Base-by-base conservation (phyloP, 2,113 vertebrate species). In the Ceratotherium simum region DNA sequence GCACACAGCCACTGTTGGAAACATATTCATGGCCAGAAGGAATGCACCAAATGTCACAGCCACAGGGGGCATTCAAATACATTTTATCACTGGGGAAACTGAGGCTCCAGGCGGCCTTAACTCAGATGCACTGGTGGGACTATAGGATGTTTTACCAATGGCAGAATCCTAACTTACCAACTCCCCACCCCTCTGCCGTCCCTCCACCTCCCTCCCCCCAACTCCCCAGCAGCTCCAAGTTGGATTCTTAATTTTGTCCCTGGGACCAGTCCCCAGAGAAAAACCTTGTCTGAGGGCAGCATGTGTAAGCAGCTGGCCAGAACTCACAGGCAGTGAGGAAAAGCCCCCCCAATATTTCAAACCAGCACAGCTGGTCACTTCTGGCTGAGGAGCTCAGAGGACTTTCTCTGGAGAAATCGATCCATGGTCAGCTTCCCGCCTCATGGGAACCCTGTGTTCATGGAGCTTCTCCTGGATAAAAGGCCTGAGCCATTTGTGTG, bases 11-110 rank as follows among this genome's bases (percentile, higher is more conserved):
- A 23, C 46, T 27, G 0, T 62, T 11, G 9, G 69, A 27, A 16
- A 36, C 54, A 9, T 6, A n/a, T 17, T 39, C 25, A 0, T 4
- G 25, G 70, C 51, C 51, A 65, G n/a, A 60, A 81, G 72, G 62
- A 60, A 89, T 25, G 39, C 1, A 21, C 36, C 51, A 36, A 29
- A 12, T 29, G 39, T 58, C 91, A 48, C 0, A 29, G 51, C 42
- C 1, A 0, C 5, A 3, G 46, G 60, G 51, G 5, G 6, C 13
- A 39, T 25, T 51, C 46, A 20, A 14, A 64, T 4, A 58, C 23
- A 72, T 72, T 72, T 82, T 18, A 76, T 67, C 8, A 7, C 2
- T 3, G 31, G 48, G 73, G 62, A 78, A 89, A 73, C 39, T 21
- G 54, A 94, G 88, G 54, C 33, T 73, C 36, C 56, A 8, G 48